phyloP scores from a whole-genome alignment of 1,140 invertebrate species.

The Drosophila burlai region DNA sequence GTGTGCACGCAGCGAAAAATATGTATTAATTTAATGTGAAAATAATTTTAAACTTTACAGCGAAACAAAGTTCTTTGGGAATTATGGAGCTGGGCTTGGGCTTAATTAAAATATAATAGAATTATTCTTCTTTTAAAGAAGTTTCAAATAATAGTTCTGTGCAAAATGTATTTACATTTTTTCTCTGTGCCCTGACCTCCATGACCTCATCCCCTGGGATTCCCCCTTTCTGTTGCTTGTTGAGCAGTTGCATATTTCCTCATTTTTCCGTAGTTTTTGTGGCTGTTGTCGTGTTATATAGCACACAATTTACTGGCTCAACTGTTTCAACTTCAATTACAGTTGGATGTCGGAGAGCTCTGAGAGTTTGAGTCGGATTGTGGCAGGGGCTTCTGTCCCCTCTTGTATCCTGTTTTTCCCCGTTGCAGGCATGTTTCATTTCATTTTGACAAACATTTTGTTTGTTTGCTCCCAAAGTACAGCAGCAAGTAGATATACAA shows the following conservation, averaged over 20 bases:
- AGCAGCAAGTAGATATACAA: not conserved
- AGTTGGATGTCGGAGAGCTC: slow-evolving; percentile 37
- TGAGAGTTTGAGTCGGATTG: not conserved
- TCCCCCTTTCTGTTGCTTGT: not conserved
- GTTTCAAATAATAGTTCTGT: not conserved
- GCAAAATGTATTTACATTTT: not conserved
- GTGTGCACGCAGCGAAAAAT: slow-evolving; percentile 8
- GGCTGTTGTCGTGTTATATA: slow-evolving; percentile 43
- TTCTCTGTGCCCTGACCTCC: slow-evolving; percentile 1
- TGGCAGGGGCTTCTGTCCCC: slow-evolving; percentile 9
- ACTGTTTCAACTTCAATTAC: slow-evolving; percentile 65
- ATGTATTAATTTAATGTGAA: not conserved
- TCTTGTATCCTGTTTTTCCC: not conserved
- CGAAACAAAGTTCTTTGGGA: too few species aligned
- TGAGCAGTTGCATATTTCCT: slow-evolving; percentile 24
- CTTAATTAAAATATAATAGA: too few species aligned
- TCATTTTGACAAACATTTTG: slow-evolving; percentile 53
- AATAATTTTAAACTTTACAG: not conserved
- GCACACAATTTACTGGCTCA: slow-evolving; percentile 61
- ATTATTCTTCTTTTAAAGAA: too few species aligned
- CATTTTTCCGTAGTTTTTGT: slow-evolving; percentile 16
- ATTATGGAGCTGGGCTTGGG: too few species aligned
- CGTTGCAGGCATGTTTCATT: slow-evolving; percentile 53
- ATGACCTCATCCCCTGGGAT: not conserved
- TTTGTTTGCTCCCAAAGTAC: slow-evolving; percentile 32